Conservation (phyloP, 2,797 vertebrate species). For the Nothura maculosa region DNA sequence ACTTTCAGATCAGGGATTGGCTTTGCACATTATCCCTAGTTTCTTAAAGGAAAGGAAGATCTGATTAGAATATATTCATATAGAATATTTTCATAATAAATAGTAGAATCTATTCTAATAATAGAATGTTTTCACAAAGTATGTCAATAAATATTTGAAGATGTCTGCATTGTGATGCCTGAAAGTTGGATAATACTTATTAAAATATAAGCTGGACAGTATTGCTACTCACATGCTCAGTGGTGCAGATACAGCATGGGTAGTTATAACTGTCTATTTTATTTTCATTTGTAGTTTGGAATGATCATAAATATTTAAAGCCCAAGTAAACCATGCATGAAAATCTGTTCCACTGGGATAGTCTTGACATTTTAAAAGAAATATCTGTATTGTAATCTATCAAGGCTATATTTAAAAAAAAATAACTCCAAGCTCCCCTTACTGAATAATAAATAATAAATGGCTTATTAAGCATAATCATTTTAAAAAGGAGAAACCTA, state of each 20-base stretch:
- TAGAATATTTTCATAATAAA: not conserved
- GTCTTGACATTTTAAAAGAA: not conserved
- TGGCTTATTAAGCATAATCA: rapidly evolving
- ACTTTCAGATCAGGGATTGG: not conserved
- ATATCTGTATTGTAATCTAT: not conserved
- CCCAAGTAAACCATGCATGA: not conserved
- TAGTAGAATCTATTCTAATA: not conserved
- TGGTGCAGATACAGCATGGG: not conserved
- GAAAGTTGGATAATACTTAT: not conserved
- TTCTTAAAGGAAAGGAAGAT: not conserved
- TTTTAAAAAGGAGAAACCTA: not conserved
- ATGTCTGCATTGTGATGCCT: not conserved
- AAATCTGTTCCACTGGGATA: not conserved
- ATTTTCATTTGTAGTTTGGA: not conserved
- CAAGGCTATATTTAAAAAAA: not conserved
- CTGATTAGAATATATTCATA: not conserved
- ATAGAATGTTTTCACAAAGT: not conserved
- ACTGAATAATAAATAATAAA: not conserved
- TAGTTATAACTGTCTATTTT: not conserved
- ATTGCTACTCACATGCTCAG: not conserved
- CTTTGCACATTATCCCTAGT: not conserved
- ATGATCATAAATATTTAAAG: not conserved
- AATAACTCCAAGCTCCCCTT: not conserved
- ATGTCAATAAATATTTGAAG: not conserved
- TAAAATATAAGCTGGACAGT: not conserved